phyloP scores from a whole-genome alignment of 1,140 invertebrate species.

The Heliconius hewitsoni region DNA sequence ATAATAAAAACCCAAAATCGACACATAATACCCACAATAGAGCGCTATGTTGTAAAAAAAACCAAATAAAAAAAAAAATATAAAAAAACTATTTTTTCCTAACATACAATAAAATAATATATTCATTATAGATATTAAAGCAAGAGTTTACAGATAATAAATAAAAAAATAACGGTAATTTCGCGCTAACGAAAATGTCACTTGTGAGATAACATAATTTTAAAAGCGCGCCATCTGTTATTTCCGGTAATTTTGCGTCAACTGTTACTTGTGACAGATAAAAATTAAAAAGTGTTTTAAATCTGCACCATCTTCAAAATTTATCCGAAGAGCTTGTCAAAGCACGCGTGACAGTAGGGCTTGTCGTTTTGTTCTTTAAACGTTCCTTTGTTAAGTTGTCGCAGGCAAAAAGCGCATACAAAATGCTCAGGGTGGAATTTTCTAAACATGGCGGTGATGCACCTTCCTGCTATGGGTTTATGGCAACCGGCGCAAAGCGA shows the following conservation, averaged over 20 bases:
- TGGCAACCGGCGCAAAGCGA: constrained; percentile 98
- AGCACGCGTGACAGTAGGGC: constrained; percentile 98
- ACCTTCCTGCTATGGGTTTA: constrained; percentile 97
- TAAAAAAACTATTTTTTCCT: not conserved
- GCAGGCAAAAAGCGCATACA: constrained; percentile 98
- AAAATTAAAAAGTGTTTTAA: not conserved
- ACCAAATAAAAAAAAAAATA: not conserved
- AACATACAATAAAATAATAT: constrained; percentile 4
- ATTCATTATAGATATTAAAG: not conserved
- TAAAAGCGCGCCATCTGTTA: constrained; percentile 27
- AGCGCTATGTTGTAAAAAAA: not conserved
- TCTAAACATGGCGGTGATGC: constrained; percentile 99
- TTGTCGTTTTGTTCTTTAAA: constrained; percentile 99
- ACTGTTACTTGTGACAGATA: not conserved
- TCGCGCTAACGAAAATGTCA: not conserved
- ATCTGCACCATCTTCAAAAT: constrained; percentile 25
- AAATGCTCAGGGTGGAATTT: constrained; percentile 99
- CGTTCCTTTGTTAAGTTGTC: constrained; percentile 98
- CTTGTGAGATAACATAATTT: not conserved
- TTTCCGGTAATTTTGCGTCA: not conserved
- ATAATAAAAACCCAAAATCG: not conserved
- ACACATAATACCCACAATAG: not conserved
- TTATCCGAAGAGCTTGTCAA: constrained; percentile 97
- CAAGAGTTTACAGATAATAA: constrained; percentile 10
- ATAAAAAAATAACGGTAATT: not conserved